These are phyloP conservation scores for Drosophila demipolita DNA, from an alignment of 2,888 invertebrate species.

Conservation along the genomic window DNA sequence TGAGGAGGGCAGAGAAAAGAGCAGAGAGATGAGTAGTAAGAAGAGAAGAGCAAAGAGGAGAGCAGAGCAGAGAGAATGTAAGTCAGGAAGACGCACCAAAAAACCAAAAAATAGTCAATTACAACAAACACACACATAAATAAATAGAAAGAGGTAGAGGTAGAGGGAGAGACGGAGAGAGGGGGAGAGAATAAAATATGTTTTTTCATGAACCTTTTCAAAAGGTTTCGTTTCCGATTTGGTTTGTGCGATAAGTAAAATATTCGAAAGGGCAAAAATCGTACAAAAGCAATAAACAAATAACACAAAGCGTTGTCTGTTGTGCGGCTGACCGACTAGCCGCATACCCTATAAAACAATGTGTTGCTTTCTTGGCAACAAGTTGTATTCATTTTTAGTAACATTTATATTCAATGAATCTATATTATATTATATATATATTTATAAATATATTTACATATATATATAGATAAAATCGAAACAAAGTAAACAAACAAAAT, in stretches of 20 bases:
- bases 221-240: constrained; percentile 36
- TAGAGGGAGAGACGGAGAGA: background rate
- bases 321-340: background rate
- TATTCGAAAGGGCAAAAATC: constrained; percentile 4
- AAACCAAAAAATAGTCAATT: constrained; percentile 66
- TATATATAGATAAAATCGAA: too few relatives aligned
- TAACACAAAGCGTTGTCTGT: background rate
- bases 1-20: background rate
- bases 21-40: too few relatives aligned
- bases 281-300: background rate
- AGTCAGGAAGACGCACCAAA: background rate
- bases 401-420: background rate
- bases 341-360: constrained; percentile 17
- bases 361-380: background rate
- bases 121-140: constrained; percentile 35
- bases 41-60: background rate
- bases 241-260: constrained; percentile 36
- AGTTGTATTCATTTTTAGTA: background rate
- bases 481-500: too few relatives aligned
- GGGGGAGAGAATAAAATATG: constrained; percentile 47
- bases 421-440: too few relatives aligned
- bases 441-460: too few relatives aligned
- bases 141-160: background rate
- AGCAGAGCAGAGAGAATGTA: background rate
- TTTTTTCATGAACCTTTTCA: constrained; percentile 47